Evolutionary conservation across 2,113 vertebrate genomes (phyloP), one percentile per base, ranked within the genome.

Genomic region (Paramisgurnus dabryanus): DNA sequence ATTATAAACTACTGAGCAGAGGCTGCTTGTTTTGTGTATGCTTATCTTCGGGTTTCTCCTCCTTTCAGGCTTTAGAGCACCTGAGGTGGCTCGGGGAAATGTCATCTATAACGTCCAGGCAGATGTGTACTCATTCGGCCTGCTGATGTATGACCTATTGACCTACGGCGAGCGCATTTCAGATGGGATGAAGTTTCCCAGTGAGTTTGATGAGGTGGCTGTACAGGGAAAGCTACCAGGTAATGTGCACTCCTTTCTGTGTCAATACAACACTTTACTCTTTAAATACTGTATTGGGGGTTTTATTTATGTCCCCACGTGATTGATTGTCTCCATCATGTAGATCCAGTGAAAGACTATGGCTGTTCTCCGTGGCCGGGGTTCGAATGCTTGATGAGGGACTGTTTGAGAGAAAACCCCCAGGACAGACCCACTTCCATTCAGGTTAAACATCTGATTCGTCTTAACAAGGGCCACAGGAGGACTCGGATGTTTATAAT

Each of bases 21-120:
- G 47, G 67, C 13, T 50, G 22, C 15, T 34, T 70, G 2, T 15
- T 70, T 55, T 5, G 15, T 22, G 18, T 11, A 18, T 45, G 22
- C 4, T 47, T 7, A 61, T 43, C 6, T 45, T 0, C 17, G 18
- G 1, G 43, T 55, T 73, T 45, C 11, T 8, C 7, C 40, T 5
- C 27, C 89, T 70, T 77, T 90, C 86, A 94, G 98, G 98, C 64
- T 99, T 99, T 89, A 91, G 97, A 79, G 97, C 97, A 0, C 98
- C 98, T 5, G 98, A 99, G 86, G 96, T 99, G 27, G 96, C 96
- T 69, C 94, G 93, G 84, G 98, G 98, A 85, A 97, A 96, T 74
- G 95, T 97, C 83, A 96, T 95, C 92, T 99, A 99, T 87, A 97
- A 99, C 86, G 94, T 98, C 78, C 96, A 97, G 89, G 97, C 97